Percentiles rank a stretch among this genome's conserved stretches.
Conservation (phyloP, 2,888 invertebrate genomes). For the Tipula vernalis region DNA sequence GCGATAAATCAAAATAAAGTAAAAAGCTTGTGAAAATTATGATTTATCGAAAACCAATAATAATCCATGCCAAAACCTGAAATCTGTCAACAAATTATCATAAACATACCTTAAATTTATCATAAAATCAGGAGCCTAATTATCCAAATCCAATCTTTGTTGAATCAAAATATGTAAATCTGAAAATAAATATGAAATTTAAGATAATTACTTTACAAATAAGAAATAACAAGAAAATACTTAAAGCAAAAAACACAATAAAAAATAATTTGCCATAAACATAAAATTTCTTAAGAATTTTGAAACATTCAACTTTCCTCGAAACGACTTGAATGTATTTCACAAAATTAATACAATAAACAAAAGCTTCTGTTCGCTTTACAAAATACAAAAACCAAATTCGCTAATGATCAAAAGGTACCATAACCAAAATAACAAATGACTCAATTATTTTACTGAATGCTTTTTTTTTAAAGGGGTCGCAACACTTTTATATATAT, state of each 20-base stretch:
- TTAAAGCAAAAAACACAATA: not conserved
- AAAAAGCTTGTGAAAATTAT: no score
- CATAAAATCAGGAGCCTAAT: not conserved
- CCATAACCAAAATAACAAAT: not conserved
- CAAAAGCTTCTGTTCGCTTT: not conserved
- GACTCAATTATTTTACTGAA: not conserved
- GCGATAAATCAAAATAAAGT: no score
- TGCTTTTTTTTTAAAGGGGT: not conserved
- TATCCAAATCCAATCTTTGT: not conserved
- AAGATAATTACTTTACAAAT: not conserved
- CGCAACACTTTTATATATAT: not conserved
- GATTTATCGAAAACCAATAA: not conserved
- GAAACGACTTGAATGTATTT: not conserved
- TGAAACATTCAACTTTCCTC: not conserved
- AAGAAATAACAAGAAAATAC: not conserved
- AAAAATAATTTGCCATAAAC: not conserved
- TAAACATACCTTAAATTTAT: not conserved
- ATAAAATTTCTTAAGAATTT: not conserved
- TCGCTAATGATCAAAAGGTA: not conserved
- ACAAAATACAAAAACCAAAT: not conserved
- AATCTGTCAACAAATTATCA: not conserved
- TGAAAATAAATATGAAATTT: not conserved
- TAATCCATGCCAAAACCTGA: not conserved
- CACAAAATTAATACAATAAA: not conserved
- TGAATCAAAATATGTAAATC: not conserved